A percentile compares a stretch with the other conserved stretches of the same genome.
phyloP scores from a whole-genome alignment of 2,113 vertebrate species.

The Gallinago jamesoni region DNA sequence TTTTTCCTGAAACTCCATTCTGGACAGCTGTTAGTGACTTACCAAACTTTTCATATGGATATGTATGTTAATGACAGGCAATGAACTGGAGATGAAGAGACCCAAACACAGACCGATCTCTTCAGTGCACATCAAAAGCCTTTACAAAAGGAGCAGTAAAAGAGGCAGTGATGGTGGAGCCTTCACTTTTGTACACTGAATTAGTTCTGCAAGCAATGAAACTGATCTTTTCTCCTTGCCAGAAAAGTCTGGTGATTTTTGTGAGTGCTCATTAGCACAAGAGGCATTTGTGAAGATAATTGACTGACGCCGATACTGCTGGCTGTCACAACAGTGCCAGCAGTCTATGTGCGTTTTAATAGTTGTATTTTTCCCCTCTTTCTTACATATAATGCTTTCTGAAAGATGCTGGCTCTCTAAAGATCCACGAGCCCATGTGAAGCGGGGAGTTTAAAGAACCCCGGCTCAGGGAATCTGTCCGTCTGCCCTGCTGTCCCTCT shows the following conservation, averaged over 20 bases:
- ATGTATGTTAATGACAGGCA: slow-evolving; percentile 99
- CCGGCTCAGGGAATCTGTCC: not conserved
- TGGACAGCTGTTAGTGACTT: slow-evolving; percentile 99
- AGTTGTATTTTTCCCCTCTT: slow-evolving; percentile 68
- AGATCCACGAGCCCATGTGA: slow-evolving; percentile 42
- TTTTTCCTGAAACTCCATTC: slow-evolving; percentile 84
- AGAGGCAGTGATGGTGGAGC: slow-evolving; percentile 95
- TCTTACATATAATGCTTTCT: slow-evolving; percentile 78
- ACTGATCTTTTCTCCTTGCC: slow-evolving; percentile 99
- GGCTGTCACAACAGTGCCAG: slow-evolving; percentile 96
- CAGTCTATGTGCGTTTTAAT: slow-evolving; percentile 82
- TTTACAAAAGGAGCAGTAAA: slow-evolving; percentile 99
- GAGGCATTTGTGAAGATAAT: slow-evolving; percentile 99
- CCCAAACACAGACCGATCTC: slow-evolving; percentile 94
- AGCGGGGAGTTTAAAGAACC: slow-evolving; percentile 20
- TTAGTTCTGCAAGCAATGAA: slow-evolving; percentile 99
- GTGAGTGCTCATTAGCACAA: slow-evolving; percentile 99
- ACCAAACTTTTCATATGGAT: slow-evolving; percentile 99
- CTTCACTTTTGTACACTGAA: slow-evolving; percentile 99
- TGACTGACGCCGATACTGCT: slow-evolving; percentile 93
- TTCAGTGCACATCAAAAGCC: slow-evolving; percentile 98
- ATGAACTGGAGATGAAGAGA: slow-evolving; percentile 99
- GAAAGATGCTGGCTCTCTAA: slow-evolving; percentile 69
- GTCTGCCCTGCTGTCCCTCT: not conserved
- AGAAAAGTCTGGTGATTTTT: slow-evolving; percentile 99